phyloP scores from a whole-genome alignment of 2,888 invertebrate species.

The Lacanobia oleracea region DNA sequence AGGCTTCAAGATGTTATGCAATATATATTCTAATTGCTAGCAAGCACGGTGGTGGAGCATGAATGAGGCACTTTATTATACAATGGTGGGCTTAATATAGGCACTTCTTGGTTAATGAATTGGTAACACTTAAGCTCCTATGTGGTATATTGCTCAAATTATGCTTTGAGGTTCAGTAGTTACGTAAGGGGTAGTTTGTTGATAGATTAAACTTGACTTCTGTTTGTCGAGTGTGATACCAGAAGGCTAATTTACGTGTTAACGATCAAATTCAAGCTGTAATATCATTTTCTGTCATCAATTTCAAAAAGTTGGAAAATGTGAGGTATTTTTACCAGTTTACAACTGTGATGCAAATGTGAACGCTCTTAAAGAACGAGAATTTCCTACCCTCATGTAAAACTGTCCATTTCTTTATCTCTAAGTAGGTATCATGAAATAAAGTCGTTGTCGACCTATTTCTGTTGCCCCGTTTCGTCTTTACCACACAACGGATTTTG shows the following conservation, averaged over 20 bases:
- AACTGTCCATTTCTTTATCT: too few species aligned
- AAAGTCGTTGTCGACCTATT: background rate
- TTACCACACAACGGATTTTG: background rate
- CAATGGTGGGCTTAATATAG: constrained; percentile 51
- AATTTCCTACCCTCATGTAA: too few species aligned
- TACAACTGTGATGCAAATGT: too few species aligned
- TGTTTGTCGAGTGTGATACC: background rate
- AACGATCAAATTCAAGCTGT: too few species aligned
- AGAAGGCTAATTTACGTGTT: too few species aligned
- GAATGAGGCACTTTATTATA: constrained; percentile 55
- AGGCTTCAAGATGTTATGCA: constrained; percentile 48
- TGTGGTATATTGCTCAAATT: constrained; percentile 34
- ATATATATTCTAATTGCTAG: constrained; percentile 56
- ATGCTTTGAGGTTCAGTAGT: constrained; percentile 13
- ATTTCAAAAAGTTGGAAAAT: too few species aligned
- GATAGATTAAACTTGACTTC: constrained; percentile 12
- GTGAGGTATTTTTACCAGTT: too few species aligned
- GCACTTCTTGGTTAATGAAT: constrained; percentile 57
- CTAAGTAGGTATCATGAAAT: background rate
- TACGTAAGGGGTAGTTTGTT: background rate
- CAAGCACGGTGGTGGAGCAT: constrained; percentile 44
- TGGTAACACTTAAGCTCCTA: constrained; percentile 42
- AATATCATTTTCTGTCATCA: too few species aligned
- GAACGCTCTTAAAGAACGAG: too few species aligned
- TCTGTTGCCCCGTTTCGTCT: background rate